Evolutionary conservation across 2,888 invertebrate genomes (phyloP).

Genomic region (Eulithis prunata): DNA sequence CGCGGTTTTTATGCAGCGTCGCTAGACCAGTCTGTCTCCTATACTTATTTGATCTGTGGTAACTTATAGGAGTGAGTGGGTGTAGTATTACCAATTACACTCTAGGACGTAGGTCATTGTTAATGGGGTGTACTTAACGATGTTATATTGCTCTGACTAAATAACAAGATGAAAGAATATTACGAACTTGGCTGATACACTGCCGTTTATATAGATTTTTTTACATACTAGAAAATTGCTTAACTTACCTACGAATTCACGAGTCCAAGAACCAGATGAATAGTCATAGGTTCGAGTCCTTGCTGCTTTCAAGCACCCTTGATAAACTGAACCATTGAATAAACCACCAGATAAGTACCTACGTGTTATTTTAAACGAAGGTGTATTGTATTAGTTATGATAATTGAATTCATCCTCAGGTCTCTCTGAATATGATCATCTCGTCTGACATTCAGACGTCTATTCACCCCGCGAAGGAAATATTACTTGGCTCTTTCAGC

Average conservation of each 20-base stretch:
- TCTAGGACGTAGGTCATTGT: background rate
- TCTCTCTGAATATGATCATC: background rate
- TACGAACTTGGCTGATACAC: too few species aligned
- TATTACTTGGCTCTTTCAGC: slow-evolving; percentile 9
- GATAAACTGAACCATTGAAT: background rate
- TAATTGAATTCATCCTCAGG: background rate
- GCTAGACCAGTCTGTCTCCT: too few species aligned
- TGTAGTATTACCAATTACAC: slow-evolving; percentile 5
- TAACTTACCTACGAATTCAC: too few species aligned
- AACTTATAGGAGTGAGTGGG: background rate
- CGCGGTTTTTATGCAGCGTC: too few species aligned
- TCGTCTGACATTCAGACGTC: slow-evolving; percentile 2
- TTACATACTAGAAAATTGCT: too few species aligned
- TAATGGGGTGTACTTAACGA: background rate
- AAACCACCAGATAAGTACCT: too few species aligned
- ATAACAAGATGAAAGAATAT: background rate
- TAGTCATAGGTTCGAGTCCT: too few species aligned
- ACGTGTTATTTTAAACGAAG: background rate
- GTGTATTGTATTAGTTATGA: background rate
- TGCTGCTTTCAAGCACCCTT: background rate
- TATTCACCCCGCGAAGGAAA: background rate
- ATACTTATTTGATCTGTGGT: too few species aligned
- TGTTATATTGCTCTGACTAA: background rate
- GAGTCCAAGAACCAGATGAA: too few species aligned
- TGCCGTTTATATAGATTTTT: too few species aligned